Evolutionary conservation across 2,888 invertebrate species (phyloP), one percentile per base, ranked within the genome.

Genomic region (Pyrocoelia pectoralis): DNA sequence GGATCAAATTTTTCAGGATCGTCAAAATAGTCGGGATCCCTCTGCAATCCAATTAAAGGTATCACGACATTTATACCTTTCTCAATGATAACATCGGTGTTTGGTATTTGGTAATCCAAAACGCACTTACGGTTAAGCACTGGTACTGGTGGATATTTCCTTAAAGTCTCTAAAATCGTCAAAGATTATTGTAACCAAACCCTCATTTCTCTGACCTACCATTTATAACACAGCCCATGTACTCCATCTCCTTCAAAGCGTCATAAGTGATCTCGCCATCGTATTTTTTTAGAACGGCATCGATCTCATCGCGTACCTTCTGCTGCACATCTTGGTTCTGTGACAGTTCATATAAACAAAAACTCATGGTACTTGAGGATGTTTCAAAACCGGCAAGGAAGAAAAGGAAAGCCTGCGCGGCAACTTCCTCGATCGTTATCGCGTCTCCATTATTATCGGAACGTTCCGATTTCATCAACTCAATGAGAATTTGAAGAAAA

Each of bases 271-370:
- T 68, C 61, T 80, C 67, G 0, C 80, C 80, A 2, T 80, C 73
- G 51, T 83, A 73, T 28, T 76, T 77, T 9, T 71, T 69, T 24
- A 83, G 57, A 1, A 81, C 80, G 0, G 58, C 65, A 1, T 76
- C 69, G 2, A 85, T 80, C 72, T 85, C 85, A 0, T 72, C 62
- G 10, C 83, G 72, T 0, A 81, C 67, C 46, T 76, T 82, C 1
- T 79, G 73, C 66, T 86, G 86, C 1, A 83, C 68, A 0, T 80
- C 72, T 1, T 76, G 80, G 69, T 85, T 80, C 9, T 77, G 74
- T 1, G 85, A 83, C 41, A 87, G 71, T 68, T 84, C 84, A 66
- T 81, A 85, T n/a, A 85, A 70, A 1, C 79, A 79, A 63, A 81
- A 85, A 41, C 81, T 80, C 72, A 84, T 77, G 54, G 74, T 73